Evolutionary conservation across 2,888 invertebrate genomes (phyloP).

Genomic region (Andrena bicolor): DNA sequence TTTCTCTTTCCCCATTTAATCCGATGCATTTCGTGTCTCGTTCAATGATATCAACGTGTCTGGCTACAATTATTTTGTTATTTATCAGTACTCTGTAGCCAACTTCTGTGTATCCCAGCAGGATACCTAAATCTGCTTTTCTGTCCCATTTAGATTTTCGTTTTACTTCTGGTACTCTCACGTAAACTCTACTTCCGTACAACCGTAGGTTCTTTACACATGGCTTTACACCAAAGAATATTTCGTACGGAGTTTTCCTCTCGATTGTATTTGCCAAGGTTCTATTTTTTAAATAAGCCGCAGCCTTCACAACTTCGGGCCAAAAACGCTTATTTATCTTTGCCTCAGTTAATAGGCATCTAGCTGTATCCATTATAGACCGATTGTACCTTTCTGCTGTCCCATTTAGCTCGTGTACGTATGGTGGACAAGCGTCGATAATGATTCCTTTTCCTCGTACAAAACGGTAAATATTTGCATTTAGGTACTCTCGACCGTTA

Average conservation of each 20-base stretch:
- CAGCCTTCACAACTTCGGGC: slow-evolving; percentile 3
- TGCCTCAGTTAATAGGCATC: slow-evolving; percentile 4
- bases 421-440: slow-evolving; percentile 18
- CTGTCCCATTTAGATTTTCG: slow-evolving; percentile 22
- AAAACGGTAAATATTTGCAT: not conserved
- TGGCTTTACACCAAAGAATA: slow-evolving; percentile 10
- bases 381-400: slow-evolving; percentile 14
- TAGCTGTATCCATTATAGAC: slow-evolving; percentile 19
- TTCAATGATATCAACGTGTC: slow-evolving; percentile 39
- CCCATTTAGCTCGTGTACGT: slow-evolving; percentile 13
- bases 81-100: slow-evolving; percentile 9
- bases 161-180: not conserved
- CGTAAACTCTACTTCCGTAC: too few relatives aligned
- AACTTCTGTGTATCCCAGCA: slow-evolving; percentile 28
- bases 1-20: slow-evolving; percentile 2
- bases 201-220: not conserved
- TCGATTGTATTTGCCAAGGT: not conserved
- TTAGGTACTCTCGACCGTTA: slow-evolving; percentile 8
- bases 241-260: slow-evolving; percentile 1
- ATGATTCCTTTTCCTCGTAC: not conserved
- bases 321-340: slow-evolving; percentile 7
- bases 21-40: slow-evolving; percentile 16
- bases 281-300: slow-evolving; percentile 12
- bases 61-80: slow-evolving; percentile 34
- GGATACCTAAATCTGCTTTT: slow-evolving; percentile 15